Conservation (phyloP, 2,113 vertebrate species). For the Hirundichthys speculiger region DNA sequence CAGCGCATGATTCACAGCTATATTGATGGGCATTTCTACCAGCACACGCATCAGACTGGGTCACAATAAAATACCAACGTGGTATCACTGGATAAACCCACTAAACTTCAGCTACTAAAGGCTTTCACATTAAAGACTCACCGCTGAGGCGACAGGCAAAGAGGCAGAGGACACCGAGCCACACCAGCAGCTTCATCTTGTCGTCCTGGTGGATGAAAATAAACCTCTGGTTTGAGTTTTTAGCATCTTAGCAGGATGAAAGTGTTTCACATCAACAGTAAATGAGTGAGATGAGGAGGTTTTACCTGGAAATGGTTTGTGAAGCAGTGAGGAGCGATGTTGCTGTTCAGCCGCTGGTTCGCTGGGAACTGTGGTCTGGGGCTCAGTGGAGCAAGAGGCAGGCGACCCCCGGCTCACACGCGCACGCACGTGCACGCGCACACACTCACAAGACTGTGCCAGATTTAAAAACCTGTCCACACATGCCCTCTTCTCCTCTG, state of each 20-base stretch:
- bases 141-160: conserved; percentile 60
- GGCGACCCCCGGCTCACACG: conserved; percentile 8
- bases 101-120: neutral
- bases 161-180: conserved; percentile 60
- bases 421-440: neutral
- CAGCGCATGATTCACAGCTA: neutral
- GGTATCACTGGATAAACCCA: neutral
- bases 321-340: conserved; percentile 21
- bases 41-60: conserved; percentile 1
- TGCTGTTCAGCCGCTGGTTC: conserved; percentile 47
- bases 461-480: too few relatives aligned
- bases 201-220: conserved; percentile 14
- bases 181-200: conserved; percentile 74
- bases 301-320: conserved; percentile 48
- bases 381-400: conserved; percentile 18
- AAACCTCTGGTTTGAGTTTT: neutral
- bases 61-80: neutral
- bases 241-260: neutral
- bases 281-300: neutral
- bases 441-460: too few relatives aligned
- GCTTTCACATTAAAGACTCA: conserved; percentile 50
- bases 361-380: conserved; percentile 39
- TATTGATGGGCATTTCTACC: neutral
- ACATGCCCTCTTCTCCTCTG: too few relatives aligned
- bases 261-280: too few relatives aligned